Evolutionary conservation across 2,113 vertebrate genomes (phyloP).

Genomic region (Hydropotes inermis): DNA sequence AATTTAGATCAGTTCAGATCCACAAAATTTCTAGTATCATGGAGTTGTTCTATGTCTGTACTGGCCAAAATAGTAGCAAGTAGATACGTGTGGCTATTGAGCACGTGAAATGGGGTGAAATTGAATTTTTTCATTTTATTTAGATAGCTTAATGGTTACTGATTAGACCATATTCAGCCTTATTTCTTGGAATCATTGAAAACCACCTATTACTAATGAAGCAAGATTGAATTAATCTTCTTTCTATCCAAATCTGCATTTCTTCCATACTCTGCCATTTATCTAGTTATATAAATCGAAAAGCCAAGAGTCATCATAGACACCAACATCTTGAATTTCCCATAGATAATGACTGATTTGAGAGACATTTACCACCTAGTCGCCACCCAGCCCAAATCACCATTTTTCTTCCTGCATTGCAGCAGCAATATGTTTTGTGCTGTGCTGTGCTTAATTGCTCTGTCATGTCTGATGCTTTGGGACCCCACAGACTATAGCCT

Average conservation of each 20-base stretch:
- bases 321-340: not conserved
- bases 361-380: not conserved
- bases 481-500: not conserved
- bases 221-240: not conserved
- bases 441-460: not conserved
- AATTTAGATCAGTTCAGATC: not conserved
- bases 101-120: not conserved
- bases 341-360: not conserved
- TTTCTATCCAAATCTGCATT: not conserved
- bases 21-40: not conserved
- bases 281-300: not conserved
- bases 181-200: not conserved
- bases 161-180: not conserved
- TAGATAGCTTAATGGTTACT: not conserved
- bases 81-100: not conserved
- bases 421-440: not conserved
- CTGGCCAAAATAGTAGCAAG: not conserved
- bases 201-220: not conserved
- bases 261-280: not conserved
- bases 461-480: fast-evolving
- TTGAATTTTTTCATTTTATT: not conserved
- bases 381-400: not conserved
- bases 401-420: not conserved
- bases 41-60: not conserved
- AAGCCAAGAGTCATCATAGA: not conserved